Percentiles rank a stretch among this genome's conserved stretches.
Conservation (phyloP, 2,113 vertebrate genomes). For the Colaptes auratus region DNA sequence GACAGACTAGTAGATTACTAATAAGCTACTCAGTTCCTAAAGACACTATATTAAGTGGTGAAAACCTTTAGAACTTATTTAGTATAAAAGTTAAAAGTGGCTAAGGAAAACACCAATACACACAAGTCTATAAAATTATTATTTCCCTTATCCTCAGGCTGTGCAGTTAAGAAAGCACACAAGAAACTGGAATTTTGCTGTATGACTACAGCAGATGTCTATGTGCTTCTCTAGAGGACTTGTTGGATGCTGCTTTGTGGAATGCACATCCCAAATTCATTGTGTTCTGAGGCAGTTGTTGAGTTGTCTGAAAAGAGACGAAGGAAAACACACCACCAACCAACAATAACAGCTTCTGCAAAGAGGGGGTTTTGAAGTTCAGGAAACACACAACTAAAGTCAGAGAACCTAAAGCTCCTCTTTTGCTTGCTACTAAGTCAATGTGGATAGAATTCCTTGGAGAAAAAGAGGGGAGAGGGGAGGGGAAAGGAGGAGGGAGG, state of each 20-base stretch:
- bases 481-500: too few species aligned
- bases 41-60: background rate
- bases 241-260: background rate
- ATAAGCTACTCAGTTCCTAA: background rate
- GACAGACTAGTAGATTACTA: background rate
- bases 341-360: slow-evolving; percentile 7
- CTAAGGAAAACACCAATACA: background rate
- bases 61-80: background rate
- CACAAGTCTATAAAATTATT: background rate
- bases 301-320: slow-evolving; percentile 26
- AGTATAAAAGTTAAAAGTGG: background rate
- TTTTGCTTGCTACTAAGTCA: background rate
- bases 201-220: background rate
- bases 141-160: background rate
- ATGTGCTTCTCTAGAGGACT: background rate
- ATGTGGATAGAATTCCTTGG: background rate
- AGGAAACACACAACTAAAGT: background rate
- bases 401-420: background rate
- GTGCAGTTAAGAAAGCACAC: background rate
- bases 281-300: background rate
- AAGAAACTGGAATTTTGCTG: background rate
- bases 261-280: slow-evolving; percentile 22
- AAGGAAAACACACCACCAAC: slow-evolving; percentile 27
- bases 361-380: slow-evolving; percentile 6
- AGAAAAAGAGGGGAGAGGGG: background rate